Evolutionary conservation across 1,140 invertebrate species (phyloP).

Genomic region (Diorhabda carinulata): DNA sequence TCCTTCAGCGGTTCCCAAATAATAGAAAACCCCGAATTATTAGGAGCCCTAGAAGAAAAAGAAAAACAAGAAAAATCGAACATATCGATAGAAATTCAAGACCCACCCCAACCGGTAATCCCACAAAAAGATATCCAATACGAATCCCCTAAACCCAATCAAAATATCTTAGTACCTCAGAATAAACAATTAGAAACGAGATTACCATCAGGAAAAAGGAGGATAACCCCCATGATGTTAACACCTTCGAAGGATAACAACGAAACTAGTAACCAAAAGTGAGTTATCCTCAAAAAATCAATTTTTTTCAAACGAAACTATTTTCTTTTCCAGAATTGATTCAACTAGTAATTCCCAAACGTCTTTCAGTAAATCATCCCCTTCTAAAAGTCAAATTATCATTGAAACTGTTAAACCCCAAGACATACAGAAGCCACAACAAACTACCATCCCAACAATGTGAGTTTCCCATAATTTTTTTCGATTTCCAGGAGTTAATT

Average conservation of each 20-base stretch:
- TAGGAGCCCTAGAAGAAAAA: conserved; percentile 55
- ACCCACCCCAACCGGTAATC: conserved; percentile 23
- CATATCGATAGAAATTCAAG: conserved; percentile 23
- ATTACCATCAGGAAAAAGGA: conserved; percentile 85
- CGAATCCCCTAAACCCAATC: conserved; percentile 37
- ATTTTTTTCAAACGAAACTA: not conserved
- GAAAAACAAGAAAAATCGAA: conserved; percentile 27
- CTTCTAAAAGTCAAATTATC: conserved; percentile 75
- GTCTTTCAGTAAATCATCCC: conserved; percentile 71
- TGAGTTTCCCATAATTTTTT: not conserved
- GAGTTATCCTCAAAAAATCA: not conserved
- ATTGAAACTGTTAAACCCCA: conserved; percentile 56
- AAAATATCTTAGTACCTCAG: conserved; percentile 62
- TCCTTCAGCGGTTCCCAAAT: conserved; percentile 59
- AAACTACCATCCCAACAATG: not conserved
- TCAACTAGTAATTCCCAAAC: conserved; percentile 1
- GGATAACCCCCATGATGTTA: conserved; percentile 95
- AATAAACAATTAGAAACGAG: conserved; percentile 95
- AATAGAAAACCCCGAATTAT: conserved; percentile 78
- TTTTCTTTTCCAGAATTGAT: not conserved
- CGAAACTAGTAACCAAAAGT: not conserved
- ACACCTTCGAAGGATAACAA: conserved; percentile 52
- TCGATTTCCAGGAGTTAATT: not conserved
- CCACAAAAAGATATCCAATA: conserved; percentile 27
- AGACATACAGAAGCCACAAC: not conserved